Evolutionary conservation across 1,140 invertebrate species (phyloP), one percentile per base, ranked within the genome.

Genomic region (Adoxophyes honmai): DNA sequence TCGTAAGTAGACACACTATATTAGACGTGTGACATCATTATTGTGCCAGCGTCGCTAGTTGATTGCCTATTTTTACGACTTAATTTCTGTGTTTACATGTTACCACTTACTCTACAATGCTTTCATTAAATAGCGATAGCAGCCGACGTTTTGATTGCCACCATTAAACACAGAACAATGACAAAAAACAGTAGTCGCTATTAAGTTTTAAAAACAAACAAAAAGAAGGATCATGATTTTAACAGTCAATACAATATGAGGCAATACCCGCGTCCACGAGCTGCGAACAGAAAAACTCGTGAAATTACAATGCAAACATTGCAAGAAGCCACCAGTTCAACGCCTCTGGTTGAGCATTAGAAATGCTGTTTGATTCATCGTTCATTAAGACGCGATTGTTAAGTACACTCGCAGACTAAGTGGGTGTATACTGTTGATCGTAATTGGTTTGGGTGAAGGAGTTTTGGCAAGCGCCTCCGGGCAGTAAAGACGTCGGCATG

Each of bases 21-120:
- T 75, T 80, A 71, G 73, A 75, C 64, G 57, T 73, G 73, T 77
- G 79, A 79, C 77, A 82, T 82, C 70, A 82, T 74, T 78, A 79
- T 67, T 65, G 67, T 68, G 61, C 66, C 70, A 74, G 65, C 44
- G 33, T 62, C 55, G 64, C 66, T 68, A 65, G 66, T 59, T 52
- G 57, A 64, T 52, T 62, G 64, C 57, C 59, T 71, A 67, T 66
- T 65, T 38, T 52, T 59, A 34, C 60, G 53, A 55, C 53, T 64
- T 73, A 64, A 65, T 65, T 58, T 6, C 6, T 28, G 21, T 28
- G 21, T 28, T 28, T 28, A 28, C 6, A 2, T 28, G 6, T 6
- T 28, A 28, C 21, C 6, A 28, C 21, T 28, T 28, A 28, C 21
- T 2, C 21, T 28, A 6, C 6, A 28, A 28, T 28, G 21, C 21